phyloP scores from a whole-genome alignment of 2,888 invertebrate genomes.

The Rhopalosiphum nymphaeae region DNA sequence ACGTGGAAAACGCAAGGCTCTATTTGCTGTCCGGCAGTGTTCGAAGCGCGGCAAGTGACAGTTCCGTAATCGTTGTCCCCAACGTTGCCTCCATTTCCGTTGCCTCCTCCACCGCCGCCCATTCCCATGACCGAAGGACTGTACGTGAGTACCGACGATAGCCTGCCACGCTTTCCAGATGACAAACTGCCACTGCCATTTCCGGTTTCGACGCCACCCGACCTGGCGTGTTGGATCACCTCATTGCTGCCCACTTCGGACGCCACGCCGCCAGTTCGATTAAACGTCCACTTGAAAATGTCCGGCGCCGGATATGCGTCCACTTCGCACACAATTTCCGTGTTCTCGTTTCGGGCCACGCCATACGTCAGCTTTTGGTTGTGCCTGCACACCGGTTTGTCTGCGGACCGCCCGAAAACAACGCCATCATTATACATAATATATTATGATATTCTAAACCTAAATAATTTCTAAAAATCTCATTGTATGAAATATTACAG shows the following conservation, averaged over 20 bases:
- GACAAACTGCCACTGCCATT: neutral
- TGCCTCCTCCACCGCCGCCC: neutral
- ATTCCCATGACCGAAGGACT: neutral
- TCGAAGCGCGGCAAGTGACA: slow-evolving; percentile 81
- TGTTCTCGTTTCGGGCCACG: slow-evolving; percentile 85
- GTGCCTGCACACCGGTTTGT: slow-evolving; percentile 84
- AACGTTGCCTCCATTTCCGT: neutral
- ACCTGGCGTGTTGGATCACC: slow-evolving; percentile 76
- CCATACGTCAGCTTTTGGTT: slow-evolving; percentile 85
- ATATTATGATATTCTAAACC: neutral
- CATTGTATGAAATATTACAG: neutral
- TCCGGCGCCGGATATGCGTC: slow-evolving; percentile 87
- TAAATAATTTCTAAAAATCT: neutral
- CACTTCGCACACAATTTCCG: slow-evolving; percentile 84
- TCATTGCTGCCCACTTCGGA: slow-evolving; percentile 64
- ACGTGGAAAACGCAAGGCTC: slow-evolving; percentile 83
- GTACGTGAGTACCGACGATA: slow-evolving; percentile 43
- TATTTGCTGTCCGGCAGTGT: slow-evolving; percentile 79
- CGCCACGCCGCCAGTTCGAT: slow-evolving; percentile 80
- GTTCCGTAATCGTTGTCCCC: slow-evolving; percentile 83
- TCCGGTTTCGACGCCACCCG: slow-evolving; percentile 73
- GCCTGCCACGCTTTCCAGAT: neutral
- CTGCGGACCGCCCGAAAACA: slow-evolving; percentile 72
- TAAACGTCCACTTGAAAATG: slow-evolving; percentile 89
- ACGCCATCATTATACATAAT: neutral